Evolutionary conservation across 2,797 vertebrate genomes (phyloP).

Genomic region (Furcifer pardalis): DNA sequence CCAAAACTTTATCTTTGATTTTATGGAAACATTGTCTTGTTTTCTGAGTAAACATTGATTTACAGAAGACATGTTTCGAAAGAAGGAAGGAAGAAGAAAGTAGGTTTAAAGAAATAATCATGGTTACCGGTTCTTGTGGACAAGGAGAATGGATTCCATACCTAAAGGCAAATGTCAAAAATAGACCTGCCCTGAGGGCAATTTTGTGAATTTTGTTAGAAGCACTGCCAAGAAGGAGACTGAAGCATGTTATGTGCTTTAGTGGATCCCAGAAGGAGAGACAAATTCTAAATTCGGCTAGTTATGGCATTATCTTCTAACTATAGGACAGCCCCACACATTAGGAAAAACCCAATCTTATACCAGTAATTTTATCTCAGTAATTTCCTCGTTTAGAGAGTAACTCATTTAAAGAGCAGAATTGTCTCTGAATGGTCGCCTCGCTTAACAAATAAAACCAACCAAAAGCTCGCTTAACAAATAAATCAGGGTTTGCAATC

Average conservation of each 20-base stretch:
- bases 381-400: too few relatives aligned
- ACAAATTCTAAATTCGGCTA: slow-evolving; percentile 28
- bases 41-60: slow-evolving; percentile 68
- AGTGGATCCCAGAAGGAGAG: slow-evolving; percentile 8
- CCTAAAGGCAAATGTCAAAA: slow-evolving; percentile 60
- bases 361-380: neutral
- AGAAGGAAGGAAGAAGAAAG: too few relatives aligned
- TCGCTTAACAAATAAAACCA: too few relatives aligned
- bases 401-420: too few relatives aligned
- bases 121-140: slow-evolving; percentile 39
- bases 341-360: neutral
- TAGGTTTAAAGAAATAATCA: slow-evolving; percentile 53
- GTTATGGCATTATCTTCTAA: neutral
- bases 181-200: slow-evolving; percentile 51
- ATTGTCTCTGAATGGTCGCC: too few relatives aligned
- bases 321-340: neutral
- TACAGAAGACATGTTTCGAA: slow-evolving; percentile 54
- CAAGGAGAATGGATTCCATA: slow-evolving; percentile 59
- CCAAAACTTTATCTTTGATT: slow-evolving; percentile 67
- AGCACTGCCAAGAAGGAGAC: slow-evolving; percentile 51
- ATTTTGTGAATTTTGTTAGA: slow-evolving; percentile 50
- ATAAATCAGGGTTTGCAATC: too few relatives aligned
- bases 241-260: slow-evolving; percentile 39
- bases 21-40: slow-evolving; percentile 49
- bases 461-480: too few relatives aligned